A percentile compares a stretch with the other conserved stretches of the same genome.
These are phyloP conservation scores for Holothuria scabra DNA, from an alignment of 53 echinoderm and acorn worm species.

Conservation along the genomic window DNA sequence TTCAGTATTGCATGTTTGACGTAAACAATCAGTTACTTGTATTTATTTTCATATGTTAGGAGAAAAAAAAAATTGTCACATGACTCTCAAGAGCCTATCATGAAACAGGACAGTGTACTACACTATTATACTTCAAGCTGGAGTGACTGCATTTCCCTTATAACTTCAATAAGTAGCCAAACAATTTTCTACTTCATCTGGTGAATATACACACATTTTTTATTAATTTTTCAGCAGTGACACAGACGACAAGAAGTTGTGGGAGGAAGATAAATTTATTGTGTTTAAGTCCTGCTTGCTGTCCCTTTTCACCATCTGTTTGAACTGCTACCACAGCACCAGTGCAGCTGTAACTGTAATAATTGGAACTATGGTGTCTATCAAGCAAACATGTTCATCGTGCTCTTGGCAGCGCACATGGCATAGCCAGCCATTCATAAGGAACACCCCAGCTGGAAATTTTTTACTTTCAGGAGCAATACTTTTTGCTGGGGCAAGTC, in stretches of 20 bases:
- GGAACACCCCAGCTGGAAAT: slow-evolving; percentile 63
- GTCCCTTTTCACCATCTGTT: slow-evolving; percentile 20
- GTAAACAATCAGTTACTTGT: no score
- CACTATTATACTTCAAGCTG: no score
- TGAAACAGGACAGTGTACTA: no score
- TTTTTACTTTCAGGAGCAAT: slow-evolving; percentile 64
- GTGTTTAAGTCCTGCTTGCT: slow-evolving; percentile 10
- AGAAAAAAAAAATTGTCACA: no score
- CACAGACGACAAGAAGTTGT: background rate
- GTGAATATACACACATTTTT: no score
- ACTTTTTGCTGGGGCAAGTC: slow-evolving; percentile 65
- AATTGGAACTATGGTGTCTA: slow-evolving; percentile 28
- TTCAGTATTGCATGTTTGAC: no score
- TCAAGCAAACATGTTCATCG: slow-evolving; percentile 38
- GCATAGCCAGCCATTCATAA: slow-evolving; percentile 56
- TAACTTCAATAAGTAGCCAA: no score
- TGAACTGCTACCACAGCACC: background rate
- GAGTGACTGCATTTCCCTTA: no score
- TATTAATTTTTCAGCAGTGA: background rate
- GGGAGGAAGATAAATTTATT: slow-evolving; percentile 43
- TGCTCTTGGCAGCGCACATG: slow-evolving; percentile 39
- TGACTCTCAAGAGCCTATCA: no score
- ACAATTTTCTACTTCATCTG: no score
- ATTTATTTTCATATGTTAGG: no score
- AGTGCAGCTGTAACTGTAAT: background rate